A percentile compares a stretch with the other conserved stretches of the same genome.
Evolutionary conservation across 2,888 invertebrate genomes (phyloP).

Genomic region (Pristionchus mayeri): DNA sequence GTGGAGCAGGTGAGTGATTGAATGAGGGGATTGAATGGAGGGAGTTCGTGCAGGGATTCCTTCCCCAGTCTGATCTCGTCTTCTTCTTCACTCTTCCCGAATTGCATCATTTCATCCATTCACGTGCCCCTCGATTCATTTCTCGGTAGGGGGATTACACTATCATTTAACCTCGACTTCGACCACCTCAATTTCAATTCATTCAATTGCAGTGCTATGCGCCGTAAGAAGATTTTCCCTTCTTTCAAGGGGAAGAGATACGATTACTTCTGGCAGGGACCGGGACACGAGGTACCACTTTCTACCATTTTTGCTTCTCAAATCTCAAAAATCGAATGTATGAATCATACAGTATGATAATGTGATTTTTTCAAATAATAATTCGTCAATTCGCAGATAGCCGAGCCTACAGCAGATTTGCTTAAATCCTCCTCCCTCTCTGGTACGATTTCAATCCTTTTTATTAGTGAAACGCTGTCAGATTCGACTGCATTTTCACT

Average conservation of each 20-base stretch:
- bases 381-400: conserved; percentile 10
- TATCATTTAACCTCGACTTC: background rate
- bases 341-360: too few species aligned
- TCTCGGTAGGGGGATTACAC: conserved; percentile 54
- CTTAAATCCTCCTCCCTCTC: background rate
- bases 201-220: conserved; percentile 81
- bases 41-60: conserved; percentile 71
- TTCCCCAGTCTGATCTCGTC: conserved; percentile 77
- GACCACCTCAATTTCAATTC: background rate
- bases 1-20: background rate
- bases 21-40: background rate
- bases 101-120: conserved; percentile 70
- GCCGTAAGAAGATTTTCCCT: conserved; percentile 82
- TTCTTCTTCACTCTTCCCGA: conserved; percentile 77
- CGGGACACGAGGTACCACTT: conserved; percentile 76
- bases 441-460: conserved; percentile 47
- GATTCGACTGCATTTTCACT: background rate
- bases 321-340: too few species aligned
- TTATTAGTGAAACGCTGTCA: too few species aligned
- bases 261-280: conserved; percentile 81
- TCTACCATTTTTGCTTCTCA: background rate
- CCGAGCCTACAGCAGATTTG: conserved; percentile 23
- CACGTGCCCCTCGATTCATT: conserved; percentile 58
- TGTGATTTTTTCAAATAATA: background rate
- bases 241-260: conserved; percentile 82